Percentiles rank a stretch among this genome's conserved stretches.
Evolutionary conservation across 1,140 invertebrate species (phyloP).

Genomic region (Spodoptera litura): DNA sequence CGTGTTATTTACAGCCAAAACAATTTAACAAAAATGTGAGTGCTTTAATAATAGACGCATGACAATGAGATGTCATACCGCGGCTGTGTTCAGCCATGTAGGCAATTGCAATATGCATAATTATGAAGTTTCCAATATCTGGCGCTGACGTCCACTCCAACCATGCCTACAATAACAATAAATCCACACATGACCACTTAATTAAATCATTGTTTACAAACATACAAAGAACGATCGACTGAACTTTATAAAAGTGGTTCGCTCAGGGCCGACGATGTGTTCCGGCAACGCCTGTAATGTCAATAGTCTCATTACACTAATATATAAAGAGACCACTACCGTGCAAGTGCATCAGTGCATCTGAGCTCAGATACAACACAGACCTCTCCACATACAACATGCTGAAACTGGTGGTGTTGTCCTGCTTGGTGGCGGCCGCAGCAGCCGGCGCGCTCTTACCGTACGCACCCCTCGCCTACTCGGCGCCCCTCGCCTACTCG

Average conservation of each 20-base stretch:
- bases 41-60: slow-evolving; percentile 26
- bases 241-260: slow-evolving; percentile 61
- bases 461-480: slow-evolving; percentile 45
- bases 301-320: slow-evolving; percentile 51
- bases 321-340: slow-evolving; percentile 64
- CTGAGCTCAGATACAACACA: slow-evolving; percentile 70
- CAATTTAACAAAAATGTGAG: background rate
- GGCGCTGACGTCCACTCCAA: background rate
- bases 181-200: slow-evolving; percentile 19
- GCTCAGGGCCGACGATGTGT: slow-evolving; percentile 58
- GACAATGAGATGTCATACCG: slow-evolving; percentile 4
- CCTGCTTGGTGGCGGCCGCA: slow-evolving; percentile 82
- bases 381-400: slow-evolving; percentile 76
- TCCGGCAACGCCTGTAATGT: slow-evolving; percentile 57
- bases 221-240: slow-evolving; percentile 44
- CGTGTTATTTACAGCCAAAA: background rate
- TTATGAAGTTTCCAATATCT: slow-evolving; percentile 15
- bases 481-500: slow-evolving; percentile 47
- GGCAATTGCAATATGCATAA: slow-evolving; percentile 24
- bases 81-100: slow-evolving; percentile 4
- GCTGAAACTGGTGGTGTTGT: slow-evolving; percentile 87
- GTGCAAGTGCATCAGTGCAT: slow-evolving; percentile 64
- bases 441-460: slow-evolving; percentile 70
- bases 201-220: slow-evolving; percentile 33
- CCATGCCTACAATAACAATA: background rate